Percentiles rank a stretch among this genome's conserved stretches.
Evolutionary conservation across 53 echinoderm and acorn worm genomes (phyloP).

Genomic region (Mesocentrotus franciscanus): DNA sequence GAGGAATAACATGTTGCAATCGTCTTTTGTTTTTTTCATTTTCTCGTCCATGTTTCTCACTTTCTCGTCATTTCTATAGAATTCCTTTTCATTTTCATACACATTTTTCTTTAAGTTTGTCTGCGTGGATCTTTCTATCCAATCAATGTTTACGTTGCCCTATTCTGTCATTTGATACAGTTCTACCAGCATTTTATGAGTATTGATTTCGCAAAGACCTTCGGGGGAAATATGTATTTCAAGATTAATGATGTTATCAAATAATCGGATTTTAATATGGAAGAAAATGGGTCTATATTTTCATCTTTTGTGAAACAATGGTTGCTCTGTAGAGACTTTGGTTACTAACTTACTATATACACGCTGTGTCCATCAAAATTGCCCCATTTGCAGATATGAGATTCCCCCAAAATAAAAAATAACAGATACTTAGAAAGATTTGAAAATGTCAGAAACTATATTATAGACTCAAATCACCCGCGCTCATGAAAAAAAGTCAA

Average conservation of each 20-base stretch:
- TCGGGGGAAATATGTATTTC: not conserved
- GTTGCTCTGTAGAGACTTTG: not conserved
- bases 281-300: not conserved
- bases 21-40: too few species aligned
- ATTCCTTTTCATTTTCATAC: too few species aligned
- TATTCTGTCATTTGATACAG: not conserved
- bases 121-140: too few species aligned
- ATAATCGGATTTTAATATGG: not conserved
- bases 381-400: not conserved
- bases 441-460: not conserved
- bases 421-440: not conserved
- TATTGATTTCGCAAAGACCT: not conserved
- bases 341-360: not conserved
- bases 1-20: too few species aligned
- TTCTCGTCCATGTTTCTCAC: too few species aligned
- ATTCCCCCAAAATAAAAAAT: not conserved
- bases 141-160: not conserved
- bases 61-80: too few species aligned
- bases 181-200: not conserved
- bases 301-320: not conserved
- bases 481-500: not conserved
- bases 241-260: constrained; percentile 13
- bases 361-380: not conserved
- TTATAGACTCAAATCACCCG: not conserved
- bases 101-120: too few species aligned